Evolutionary conservation across 2,888 invertebrate genomes (phyloP), one percentile per base, ranked within the genome.

Genomic region (Xanthia icteritia): DNA sequence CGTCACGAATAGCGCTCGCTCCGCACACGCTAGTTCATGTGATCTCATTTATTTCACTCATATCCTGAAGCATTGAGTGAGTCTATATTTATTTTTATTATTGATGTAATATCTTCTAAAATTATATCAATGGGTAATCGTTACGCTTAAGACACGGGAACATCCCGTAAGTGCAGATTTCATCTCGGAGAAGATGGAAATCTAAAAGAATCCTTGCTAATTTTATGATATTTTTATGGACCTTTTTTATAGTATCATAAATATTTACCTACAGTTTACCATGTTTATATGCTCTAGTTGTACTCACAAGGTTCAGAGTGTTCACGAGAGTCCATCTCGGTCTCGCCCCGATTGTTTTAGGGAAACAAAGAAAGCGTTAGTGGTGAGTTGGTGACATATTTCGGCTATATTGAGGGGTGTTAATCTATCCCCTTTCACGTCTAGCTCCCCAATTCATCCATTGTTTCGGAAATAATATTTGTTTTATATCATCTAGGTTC

Each of bases 1-100:
- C 91, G 92, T 88, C 85, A 84, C 81, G 80, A 89, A 85, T 85
- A 88, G 78, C 80, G 81, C 74, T 83, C 84, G 70, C 84, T 80
- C 81, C 81, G 81, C 86, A 87, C 83, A 84, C 90, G 86, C 86
- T 87, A 86, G 88, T 90, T 84, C 89, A 90, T 92, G 93, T 94
- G 94, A 94, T 93, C 92, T 93, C 93, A 93, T 92, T 89, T 87
- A 90, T 84, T 89, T 89, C 90, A 88, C 90, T 89, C 88, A 90
- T 90, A 89, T 89, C 88, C 91, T 89, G 89, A 89, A 79, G 88
- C 68, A 88, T 89, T 90, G 81, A 91, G 94, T 94, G 90, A 94
- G 94, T 94, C 83, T 86, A 86, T 88, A 85, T 88, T 86, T 86
- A 82, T 89, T 83, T 66, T 76, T 73, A 56, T 75, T 79, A 54